Conservation (phyloP, 1,140 invertebrate species). For the Hypsibius dujardini region DNA sequence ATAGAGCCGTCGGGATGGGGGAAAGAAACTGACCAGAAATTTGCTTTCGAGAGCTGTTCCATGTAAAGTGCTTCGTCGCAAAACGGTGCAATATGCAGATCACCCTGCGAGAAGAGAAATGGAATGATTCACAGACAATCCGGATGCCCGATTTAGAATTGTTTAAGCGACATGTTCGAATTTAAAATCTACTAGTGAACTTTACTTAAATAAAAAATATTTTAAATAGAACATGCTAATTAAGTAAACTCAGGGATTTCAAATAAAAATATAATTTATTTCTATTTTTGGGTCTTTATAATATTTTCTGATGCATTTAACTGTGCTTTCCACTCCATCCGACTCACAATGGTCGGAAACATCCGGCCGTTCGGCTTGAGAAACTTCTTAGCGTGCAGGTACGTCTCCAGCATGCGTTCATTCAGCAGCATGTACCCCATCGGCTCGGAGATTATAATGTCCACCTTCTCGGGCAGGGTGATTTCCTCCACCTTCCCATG, state of each 20-base stretch:
- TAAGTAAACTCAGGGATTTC: no score
- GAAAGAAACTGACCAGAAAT: conserved; percentile 61
- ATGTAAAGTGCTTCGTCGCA: conserved; percentile 91
- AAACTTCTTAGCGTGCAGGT: conserved; percentile 96
- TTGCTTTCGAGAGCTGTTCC: conserved; percentile 95
- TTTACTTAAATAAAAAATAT: no score
- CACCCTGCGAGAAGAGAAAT: conserved; percentile 34
- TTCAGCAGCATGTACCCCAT: conserved; percentile 99
- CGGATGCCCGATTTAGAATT: no score
- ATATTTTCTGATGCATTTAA: no score
- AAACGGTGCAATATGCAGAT: conserved; percentile 94
- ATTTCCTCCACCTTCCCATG: conserved; percentile 98
- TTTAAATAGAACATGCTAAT: no score
- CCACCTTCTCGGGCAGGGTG: conserved; percentile 76
- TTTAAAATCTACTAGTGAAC: no score
- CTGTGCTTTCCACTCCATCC: no score
- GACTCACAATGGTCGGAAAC: conserved; percentile 66
- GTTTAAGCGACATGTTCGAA: no score
- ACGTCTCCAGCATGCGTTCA: conserved; percentile 97
- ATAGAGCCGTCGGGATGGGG: no score
- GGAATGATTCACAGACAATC: no score
- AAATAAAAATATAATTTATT: no score
- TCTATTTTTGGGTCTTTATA: no score
- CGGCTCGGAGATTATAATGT: conserved; percentile 94
- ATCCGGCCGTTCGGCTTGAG: conserved; percentile 74